Evolutionary conservation across 2,113 vertebrate species (phyloP).

Genomic region (Poecile atricapillus): DNA sequence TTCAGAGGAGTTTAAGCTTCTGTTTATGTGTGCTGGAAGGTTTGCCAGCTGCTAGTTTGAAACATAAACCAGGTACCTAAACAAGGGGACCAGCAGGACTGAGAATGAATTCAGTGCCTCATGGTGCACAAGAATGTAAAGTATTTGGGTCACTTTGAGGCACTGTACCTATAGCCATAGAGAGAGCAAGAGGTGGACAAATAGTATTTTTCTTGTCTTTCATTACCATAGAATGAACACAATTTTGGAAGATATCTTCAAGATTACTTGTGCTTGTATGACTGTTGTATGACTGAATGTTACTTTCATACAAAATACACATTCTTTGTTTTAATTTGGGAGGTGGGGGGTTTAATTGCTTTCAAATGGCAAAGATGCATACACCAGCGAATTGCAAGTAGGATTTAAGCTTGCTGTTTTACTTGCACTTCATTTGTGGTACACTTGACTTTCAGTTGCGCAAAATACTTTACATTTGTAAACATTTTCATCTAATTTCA

Average conservation of each 20-base stretch:
- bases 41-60: constrained; percentile 2
- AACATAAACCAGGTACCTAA: background rate
- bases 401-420: background rate
- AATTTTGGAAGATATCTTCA: constrained; percentile 3
- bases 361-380: background rate
- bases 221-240: background rate
- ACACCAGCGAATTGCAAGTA: background rate
- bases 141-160: background rate
- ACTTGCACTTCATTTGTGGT: background rate
- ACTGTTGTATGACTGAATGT: background rate
- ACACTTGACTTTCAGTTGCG: background rate
- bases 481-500: background rate
- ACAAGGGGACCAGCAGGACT: background rate
- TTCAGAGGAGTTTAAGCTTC: background rate
- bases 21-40: background rate
- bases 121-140: background rate
- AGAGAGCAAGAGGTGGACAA: background rate
- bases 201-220: constrained; percentile 27
- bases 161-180: background rate
- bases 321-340: background rate
- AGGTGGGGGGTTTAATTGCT: background rate
- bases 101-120: background rate
- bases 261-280: background rate
- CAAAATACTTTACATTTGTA: background rate
- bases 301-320: background rate